These are phyloP conservation scores for Ovis aries DNA, from an alignment of 2,113 vertebrate species.

Conservation along the genomic window ARS-UI_Ramb_v3.0 NC_056063.1:40829501-40830000, in stretches of 20 bases:
- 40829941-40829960: neutral
- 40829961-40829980: neutral
- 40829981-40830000: neutral
- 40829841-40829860: neutral
- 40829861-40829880: neutral
- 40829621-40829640: neutral
- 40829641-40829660: neutral
- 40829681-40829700: neutral
- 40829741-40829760: slow-evolving; percentile 6
- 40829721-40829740: neutral
- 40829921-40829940: neutral
- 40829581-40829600: neutral
- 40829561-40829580: neutral
- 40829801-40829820: neutral
- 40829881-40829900: neutral
- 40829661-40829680: neutral
- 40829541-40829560: neutral
- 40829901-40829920: neutral
- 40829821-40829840: neutral
- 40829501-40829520: neutral
- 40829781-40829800: neutral
- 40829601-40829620: neutral
- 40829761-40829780: slow-evolving; percentile 1
- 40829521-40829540: neutral
- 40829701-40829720: neutral